These are phyloP conservation scores for Papilio polyxenes DNA, from an alignment of 1,140 invertebrate species.

Conservation along the genomic window DNA sequence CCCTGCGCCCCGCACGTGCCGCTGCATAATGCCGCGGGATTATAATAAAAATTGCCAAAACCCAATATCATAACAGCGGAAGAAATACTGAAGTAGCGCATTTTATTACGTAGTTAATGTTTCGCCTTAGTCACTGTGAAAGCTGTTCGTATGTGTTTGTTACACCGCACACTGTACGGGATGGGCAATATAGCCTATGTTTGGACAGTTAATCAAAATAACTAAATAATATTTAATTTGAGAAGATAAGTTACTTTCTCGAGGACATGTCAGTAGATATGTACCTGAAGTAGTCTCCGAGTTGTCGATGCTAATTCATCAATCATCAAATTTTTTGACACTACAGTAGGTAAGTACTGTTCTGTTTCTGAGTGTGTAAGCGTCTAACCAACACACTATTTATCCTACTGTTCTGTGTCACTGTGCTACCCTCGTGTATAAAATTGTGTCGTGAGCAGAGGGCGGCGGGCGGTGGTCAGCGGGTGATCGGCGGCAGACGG, in stretches of 20 bases:
- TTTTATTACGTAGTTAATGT: neutral
- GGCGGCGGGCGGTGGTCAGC: neutral
- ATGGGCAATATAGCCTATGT: too few species aligned
- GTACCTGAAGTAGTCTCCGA: neutral
- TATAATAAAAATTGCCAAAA: constrained; percentile 21
- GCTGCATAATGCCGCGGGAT: constrained; percentile 8
- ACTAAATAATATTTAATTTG: too few species aligned
- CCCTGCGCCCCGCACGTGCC: neutral
- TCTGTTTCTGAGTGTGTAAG: too few species aligned
- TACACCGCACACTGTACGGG: neutral
- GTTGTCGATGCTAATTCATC: neutral
- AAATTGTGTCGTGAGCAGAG: neutral
- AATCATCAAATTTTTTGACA: too few species aligned
- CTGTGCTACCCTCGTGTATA: too few species aligned
- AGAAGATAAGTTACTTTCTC: neutral
- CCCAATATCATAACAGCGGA: constrained; percentile 7
- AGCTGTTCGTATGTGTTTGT: neutral
- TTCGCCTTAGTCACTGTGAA: neutral
- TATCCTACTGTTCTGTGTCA: too few species aligned
- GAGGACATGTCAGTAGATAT: neutral
- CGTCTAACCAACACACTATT: too few species aligned
- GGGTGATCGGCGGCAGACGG: neutral
- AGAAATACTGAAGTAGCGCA: constrained; percentile 2
- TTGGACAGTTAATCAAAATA: too few species aligned
- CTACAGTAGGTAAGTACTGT: too few species aligned